phyloP scores from a whole-genome alignment of 2,113 vertebrate species.

The Plotosus lineatus region DNA sequence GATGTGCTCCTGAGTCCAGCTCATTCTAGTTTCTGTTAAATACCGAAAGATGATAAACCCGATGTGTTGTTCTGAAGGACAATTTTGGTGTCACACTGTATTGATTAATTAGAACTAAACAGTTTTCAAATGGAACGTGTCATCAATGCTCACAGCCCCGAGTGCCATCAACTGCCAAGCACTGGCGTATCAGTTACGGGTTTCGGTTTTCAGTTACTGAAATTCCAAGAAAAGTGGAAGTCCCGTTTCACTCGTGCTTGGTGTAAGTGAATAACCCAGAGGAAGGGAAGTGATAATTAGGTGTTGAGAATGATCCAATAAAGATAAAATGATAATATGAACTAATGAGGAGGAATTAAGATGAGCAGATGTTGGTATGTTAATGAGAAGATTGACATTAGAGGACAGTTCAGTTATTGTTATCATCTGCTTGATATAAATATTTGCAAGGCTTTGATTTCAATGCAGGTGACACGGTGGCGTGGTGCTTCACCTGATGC shows the following conservation, averaged over 20 bases:
- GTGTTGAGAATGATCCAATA: slow-evolving; percentile 13
- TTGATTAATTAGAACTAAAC: background rate
- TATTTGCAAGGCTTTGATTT: background rate
- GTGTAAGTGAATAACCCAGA: slow-evolving; percentile 1
- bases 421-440: background rate
- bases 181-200: background rate
- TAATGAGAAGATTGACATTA: background rate
- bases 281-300: slow-evolving; percentile 17
- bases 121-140: background rate
- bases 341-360: background rate
- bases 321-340: slow-evolving; percentile 13
- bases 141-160: background rate
- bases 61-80: background rate
- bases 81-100: background rate
- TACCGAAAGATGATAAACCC: background rate
- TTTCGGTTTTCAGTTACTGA: background rate
- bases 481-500: too few species aligned
- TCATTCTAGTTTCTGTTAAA: background rate
- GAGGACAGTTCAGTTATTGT: background rate
- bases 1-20: too few species aligned
- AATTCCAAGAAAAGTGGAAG: background rate
- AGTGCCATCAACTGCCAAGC: background rate
- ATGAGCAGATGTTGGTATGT: background rate
- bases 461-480: too few species aligned
- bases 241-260: slow-evolving; percentile 10